Conservation (phyloP, 2,797 vertebrate species). For the Coccyzus lansbergi region DNA sequence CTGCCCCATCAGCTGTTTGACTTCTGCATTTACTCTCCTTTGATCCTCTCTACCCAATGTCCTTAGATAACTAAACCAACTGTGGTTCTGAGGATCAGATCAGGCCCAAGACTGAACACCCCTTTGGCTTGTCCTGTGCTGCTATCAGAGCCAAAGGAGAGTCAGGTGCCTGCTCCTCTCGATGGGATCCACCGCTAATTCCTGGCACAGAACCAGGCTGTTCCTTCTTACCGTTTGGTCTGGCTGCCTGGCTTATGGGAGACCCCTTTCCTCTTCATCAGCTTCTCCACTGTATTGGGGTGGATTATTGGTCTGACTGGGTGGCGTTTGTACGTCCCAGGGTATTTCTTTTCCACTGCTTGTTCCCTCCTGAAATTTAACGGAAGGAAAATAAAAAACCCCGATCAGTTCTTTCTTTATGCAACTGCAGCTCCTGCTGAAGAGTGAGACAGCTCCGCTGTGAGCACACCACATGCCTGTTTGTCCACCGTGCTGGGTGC, state of each 20-base stretch:
- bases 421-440: not conserved
- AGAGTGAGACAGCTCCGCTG: not conserved
- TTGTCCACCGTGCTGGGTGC: not conserved
- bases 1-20: not conserved
- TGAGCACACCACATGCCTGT: rapidly evolving
- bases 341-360: constrained; percentile 97
- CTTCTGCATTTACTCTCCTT: not conserved
- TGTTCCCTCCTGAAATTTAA: constrained; percentile 88
- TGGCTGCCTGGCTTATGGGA: constrained; percentile 89
- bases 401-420: not conserved
- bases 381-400: not conserved
- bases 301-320: constrained; percentile 93
- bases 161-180: not conserved
- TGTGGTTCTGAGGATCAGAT: not conserved
- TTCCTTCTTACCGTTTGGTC: constrained; percentile 85
- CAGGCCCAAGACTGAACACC: not conserved
- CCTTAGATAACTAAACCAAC: not conserved
- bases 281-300: constrained; percentile 93
- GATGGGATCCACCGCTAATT: not conserved
- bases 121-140: not conserved
- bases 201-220: not conserved
- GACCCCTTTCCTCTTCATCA: constrained; percentile 94
- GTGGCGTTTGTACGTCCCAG: constrained; percentile 94
- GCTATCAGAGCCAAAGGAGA: not conserved
- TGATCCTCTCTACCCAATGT: not conserved